Conservation (phyloP, 2,797 vertebrate genomes). For the Anabas testudineus region DNA sequence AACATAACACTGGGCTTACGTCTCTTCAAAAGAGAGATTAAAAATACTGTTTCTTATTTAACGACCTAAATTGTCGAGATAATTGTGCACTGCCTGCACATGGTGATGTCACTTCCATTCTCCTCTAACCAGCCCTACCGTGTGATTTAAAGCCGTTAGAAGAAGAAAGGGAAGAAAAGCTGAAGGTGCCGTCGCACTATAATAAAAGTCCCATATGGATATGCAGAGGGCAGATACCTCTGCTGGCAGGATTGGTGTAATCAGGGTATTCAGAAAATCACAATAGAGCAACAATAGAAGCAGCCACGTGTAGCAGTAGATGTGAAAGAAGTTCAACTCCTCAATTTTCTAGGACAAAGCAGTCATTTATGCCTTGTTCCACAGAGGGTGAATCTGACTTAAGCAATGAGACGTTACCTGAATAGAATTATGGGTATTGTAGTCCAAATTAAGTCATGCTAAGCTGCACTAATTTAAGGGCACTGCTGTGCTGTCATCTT, state of each 20-base stretch:
- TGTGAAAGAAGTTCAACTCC: conserved; percentile 70
- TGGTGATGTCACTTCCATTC: conserved; percentile 47
- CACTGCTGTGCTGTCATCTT: background rate
- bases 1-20: background rate
- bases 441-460: conserved; percentile 44
- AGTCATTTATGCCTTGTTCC: conserved; percentile 67
- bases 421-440: conserved; percentile 67
- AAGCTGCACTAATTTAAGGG: conserved; percentile 35
- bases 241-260: conserved; percentile 62
- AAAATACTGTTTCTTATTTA: conserved; percentile 8
- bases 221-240: conserved; percentile 64
- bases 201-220: conserved; percentile 66
- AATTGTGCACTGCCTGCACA: conserved; percentile 17
- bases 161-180: conserved; percentile 46
- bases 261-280: conserved; percentile 74
- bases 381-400: conserved; percentile 51
- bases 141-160: conserved; percentile 45
- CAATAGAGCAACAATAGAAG: conserved; percentile 75
- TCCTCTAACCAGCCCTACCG: conserved; percentile 20
- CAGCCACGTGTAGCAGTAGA: conserved; percentile 71
- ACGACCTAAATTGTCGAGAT: conserved; percentile 30
- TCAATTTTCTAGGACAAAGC: conserved; percentile 79
- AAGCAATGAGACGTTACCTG: conserved; percentile 57
- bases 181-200: conserved; percentile 33
- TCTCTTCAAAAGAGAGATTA: conserved; percentile 1